These are phyloP conservation scores for Salvelinus sp. DNA, from an alignment of 2,113 vertebrate species.

Conservation along the genomic window DNA sequence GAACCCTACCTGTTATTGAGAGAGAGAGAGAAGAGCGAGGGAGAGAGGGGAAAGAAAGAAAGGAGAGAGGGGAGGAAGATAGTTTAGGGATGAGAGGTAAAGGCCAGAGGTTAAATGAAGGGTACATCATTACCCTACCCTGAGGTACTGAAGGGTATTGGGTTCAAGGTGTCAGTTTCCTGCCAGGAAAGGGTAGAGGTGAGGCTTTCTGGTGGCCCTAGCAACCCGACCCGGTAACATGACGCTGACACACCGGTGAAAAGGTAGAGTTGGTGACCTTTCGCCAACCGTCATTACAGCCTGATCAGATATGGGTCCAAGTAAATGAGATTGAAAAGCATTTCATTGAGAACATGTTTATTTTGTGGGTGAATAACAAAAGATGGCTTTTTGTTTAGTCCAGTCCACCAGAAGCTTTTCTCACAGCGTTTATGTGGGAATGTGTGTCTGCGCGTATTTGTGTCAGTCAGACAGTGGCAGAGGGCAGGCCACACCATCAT, in stretches of 20 bases:
- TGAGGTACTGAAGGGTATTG: conserved; percentile 3
- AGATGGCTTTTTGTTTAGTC: too few relatives aligned
- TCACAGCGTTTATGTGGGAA: neutral
- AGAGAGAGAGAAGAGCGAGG: neutral
- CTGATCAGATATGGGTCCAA: neutral
- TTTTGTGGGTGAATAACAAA: neutral
- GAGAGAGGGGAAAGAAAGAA: neutral
- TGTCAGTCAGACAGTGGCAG: neutral
- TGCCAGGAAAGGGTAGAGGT: neutral
- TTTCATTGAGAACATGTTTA: neutral
- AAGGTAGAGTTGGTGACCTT: conserved; percentile 30
- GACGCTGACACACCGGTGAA: neutral
- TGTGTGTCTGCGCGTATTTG: neutral
- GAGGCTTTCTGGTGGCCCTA: neutral
- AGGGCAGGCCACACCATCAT: neutral
- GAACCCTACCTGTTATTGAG: neutral
- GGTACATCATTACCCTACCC: neutral
- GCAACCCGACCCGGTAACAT: neutral
- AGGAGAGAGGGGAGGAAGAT: neutral
- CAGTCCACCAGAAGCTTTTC: too few relatives aligned
- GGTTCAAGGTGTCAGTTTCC: conserved; percentile 36
- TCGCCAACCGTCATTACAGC: neutral
- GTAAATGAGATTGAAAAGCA: neutral
- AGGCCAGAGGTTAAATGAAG: neutral
- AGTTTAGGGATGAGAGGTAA: neutral